These are phyloP conservation scores for Bombyx mori DNA, from an alignment of 1,140 invertebrate genomes.

Conservation along the genomic window DNA sequence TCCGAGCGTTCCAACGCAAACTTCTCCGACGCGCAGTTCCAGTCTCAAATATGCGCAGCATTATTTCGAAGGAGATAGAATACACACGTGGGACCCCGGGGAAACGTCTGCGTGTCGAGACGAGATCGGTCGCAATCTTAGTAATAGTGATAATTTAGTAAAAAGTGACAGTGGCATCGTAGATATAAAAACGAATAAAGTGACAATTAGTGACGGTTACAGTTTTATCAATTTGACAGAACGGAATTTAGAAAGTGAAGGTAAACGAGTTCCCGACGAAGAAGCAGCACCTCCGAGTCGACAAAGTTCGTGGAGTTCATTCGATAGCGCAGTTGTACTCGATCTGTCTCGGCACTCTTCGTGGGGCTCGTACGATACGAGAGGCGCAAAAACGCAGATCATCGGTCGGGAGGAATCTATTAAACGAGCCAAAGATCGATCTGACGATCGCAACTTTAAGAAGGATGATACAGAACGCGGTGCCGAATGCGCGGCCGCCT, in stretches of 20 bases:
- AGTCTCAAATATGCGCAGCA: constrained; percentile 33
- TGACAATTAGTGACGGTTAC: constrained; percentile 75
- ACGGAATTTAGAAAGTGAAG: constrained; percentile 81
- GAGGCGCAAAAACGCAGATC: constrained; percentile 53
- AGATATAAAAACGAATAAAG: constrained; percentile 43
- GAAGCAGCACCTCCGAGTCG: constrained; percentile 71
- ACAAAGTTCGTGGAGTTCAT: constrained; percentile 86
- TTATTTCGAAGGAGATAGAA: constrained; percentile 64
- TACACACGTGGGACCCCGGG: constrained; percentile 77
- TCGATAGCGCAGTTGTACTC: constrained; percentile 81
- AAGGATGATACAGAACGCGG: constrained; percentile 12
- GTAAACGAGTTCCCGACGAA: constrained; percentile 71
- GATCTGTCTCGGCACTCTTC: constrained; percentile 85
- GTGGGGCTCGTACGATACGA: constrained; percentile 83
- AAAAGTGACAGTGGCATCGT: constrained; percentile 70
- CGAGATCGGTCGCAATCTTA: constrained; percentile 35
- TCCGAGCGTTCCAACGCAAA: constrained; percentile 13
- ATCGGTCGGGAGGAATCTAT: constrained; percentile 23
- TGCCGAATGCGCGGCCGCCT: constrained; percentile 20
- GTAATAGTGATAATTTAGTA: constrained; percentile 65
- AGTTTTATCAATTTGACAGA: constrained; percentile 76
- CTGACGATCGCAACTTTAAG: constrained; percentile 19
- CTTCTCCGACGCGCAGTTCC: constrained; percentile 31
- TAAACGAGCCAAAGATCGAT: constrained; percentile 40
- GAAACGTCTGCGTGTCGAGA: constrained; percentile 42